Evolutionary conservation across 2,888 invertebrate species (phyloP), one percentile per base, ranked within the genome.

Genomic region (Crocallis elinguaria): DNA sequence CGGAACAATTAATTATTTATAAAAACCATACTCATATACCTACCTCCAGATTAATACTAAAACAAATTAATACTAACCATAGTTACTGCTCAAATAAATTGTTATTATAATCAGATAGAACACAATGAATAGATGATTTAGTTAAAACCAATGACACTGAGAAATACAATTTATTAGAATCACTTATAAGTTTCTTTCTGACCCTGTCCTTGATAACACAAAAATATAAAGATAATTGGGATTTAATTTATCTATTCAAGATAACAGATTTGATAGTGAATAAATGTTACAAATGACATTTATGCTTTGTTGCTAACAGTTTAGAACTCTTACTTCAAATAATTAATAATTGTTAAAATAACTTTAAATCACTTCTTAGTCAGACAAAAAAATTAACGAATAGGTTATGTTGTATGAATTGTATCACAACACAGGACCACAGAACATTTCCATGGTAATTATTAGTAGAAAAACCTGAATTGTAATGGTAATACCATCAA

Each of bases 81-180:
- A n/a, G 9, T 33, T 16, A n/a, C n/a, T n/a, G n/a, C 13, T 6
- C 12, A 11, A 23, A 7, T 25, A 1, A 25, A n/a, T 1, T 25
- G 25, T 25, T 25, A 2, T 9, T 25, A n/a, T 8, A 25, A 25
- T 25, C 0, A 25, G 2, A 9, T 25, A 8, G 9, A 25, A 8
- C 1, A n/a, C n/a, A 25, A 8, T 3, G n/a, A 9, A 1, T 33
- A 12, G 29, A 14, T 39, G 30, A 13, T 7, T 25, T 27, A 12
- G 11, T 45, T 13, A 23, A 33, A 37, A 25, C 37, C 32, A 48
- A 42, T 43, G 39, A 37, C 49, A 53, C 39, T 52, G 49, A 48
- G 52, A 51, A 12, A 13, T 7, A 13, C 30, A 12, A 30, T 13
- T 12, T 30, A 13, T 6, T 0, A 16, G 16, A 14, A 3, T 3